phyloP scores from a whole-genome alignment of 2,113 vertebrate species.

The Tinamus guttatus region DNA sequence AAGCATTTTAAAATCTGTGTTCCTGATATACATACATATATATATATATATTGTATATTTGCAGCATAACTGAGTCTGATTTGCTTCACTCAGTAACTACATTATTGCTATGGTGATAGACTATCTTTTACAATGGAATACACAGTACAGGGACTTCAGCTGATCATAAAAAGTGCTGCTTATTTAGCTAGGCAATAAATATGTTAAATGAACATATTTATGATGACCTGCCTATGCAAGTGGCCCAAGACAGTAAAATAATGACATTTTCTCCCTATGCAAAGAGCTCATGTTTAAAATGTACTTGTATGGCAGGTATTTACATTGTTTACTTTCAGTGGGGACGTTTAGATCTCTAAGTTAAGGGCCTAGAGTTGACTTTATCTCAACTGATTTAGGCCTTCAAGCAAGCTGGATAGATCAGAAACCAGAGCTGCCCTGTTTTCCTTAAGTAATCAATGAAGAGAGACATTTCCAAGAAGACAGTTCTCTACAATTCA shows the following conservation, averaged over 20 bases:
- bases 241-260: constrained; percentile 11
- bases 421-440: neutral
- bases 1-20: neutral
- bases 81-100: neutral
- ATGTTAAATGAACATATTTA: constrained; percentile 44
- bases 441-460: neutral
- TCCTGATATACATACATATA: neutral
- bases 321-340: neutral
- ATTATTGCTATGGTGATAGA: neutral
- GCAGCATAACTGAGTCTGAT: neutral
- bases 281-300: neutral
- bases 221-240: constrained; percentile 35
- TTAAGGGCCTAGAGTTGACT: neutral
- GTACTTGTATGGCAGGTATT: neutral
- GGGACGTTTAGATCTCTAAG: neutral
- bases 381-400: neutral
- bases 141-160: constrained; percentile 18
- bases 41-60: constrained; percentile 25
- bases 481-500: neutral
- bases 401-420: neutral
- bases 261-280: neutral
- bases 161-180: constrained; percentile 28
- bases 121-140: neutral
- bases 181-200: constrained; percentile 38
- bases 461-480: neutral